These are phyloP conservation scores for Pristionchus fissidentatus DNA, from an alignment of 2,888 invertebrate species.

Conservation along the genomic window DNA sequence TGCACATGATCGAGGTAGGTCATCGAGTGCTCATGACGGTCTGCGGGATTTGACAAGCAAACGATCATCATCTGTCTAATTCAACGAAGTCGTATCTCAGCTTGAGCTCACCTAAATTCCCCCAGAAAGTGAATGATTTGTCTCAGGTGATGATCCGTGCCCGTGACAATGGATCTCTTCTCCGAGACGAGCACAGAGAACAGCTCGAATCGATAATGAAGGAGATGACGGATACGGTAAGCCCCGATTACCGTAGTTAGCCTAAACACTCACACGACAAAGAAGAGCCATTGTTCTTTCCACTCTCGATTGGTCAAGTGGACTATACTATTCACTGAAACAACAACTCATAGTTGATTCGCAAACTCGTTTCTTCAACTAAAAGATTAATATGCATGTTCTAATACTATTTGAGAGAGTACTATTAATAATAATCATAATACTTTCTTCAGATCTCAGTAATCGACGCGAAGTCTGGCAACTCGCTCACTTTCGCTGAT, in stretches of 20 bases:
- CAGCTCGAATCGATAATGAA: constrained; percentile 54
- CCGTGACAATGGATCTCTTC: constrained; percentile 57
- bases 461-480: constrained; percentile 9
- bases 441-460: constrained; percentile 26
- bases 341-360: constrained; percentile 9
- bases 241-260: background rate
- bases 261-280: no score
- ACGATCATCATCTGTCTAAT: background rate
- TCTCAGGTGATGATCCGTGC: constrained; percentile 59
- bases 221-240: constrained; percentile 51
- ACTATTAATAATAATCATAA: background rate
- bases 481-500: constrained; percentile 49
- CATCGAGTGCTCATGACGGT: no score
- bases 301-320: no score
- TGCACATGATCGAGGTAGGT: constrained; percentile 65
- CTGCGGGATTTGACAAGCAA: no score
- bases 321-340: no score
- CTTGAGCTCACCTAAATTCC: background rate
- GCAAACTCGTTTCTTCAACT: no score
- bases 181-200: constrained; percentile 52
- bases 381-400: no score
- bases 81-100: no score
- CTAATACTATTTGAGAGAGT: background rate
- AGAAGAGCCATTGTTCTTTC: no score
- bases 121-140: background rate